Conservation (phyloP, 2,113 vertebrate genomes). For the Myiopsitta monachus region DNA sequence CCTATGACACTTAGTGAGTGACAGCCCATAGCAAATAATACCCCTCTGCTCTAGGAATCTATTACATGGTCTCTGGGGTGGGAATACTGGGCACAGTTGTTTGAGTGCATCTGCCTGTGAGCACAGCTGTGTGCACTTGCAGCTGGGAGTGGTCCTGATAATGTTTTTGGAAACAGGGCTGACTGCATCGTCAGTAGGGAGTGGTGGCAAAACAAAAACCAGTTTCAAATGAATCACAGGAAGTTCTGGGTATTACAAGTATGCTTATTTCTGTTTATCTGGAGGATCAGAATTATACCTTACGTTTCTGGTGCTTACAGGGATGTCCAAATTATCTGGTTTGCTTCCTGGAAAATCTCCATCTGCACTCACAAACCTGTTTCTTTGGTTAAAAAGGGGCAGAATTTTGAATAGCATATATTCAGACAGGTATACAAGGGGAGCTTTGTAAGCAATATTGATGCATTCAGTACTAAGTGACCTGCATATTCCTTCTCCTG, state of each 20-base stretch:
- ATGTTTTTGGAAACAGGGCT: not conserved
- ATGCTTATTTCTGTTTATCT: not conserved
- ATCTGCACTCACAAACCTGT: not conserved
- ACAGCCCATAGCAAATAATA: not conserved
- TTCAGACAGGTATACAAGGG: not conserved
- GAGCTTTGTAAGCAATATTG: not conserved
- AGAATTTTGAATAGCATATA: not conserved
- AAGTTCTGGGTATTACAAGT: not conserved
- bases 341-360: not conserved
- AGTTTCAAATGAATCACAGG: conserved; percentile 9
- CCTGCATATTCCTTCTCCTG: not conserved
- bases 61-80: fast-evolving
- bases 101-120: not conserved
- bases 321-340: not conserved
- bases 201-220: not conserved
- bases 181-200: not conserved
- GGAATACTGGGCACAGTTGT: not conserved
- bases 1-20: fast-evolving
- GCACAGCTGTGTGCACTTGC: not conserved
- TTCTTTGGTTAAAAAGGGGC: not conserved
- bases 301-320: not conserved
- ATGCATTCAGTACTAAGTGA: not conserved
- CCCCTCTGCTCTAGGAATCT: fast-evolving
- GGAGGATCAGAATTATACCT: not conserved
- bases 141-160: not conserved